Evolutionary conservation across 2,113 vertebrate species (phyloP).

Genomic region (Equus quagga): DNA sequence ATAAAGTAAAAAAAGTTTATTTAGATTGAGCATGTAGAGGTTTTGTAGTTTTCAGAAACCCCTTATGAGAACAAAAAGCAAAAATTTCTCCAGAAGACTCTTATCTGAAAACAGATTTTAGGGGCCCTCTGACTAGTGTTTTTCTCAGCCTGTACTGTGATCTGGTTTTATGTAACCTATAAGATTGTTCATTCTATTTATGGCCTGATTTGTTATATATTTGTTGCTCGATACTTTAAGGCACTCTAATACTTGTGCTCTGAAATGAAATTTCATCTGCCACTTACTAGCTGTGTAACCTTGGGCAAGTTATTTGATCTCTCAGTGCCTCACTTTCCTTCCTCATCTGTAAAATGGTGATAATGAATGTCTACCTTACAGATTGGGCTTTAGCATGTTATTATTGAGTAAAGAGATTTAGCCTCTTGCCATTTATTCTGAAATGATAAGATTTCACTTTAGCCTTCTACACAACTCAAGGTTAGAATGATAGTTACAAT

Average conservation of each 20-base stretch:
- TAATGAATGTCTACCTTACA: background rate
- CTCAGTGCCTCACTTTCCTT: background rate
- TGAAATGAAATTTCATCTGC: background rate
- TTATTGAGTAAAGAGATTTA: background rate
- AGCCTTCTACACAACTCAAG: background rate
- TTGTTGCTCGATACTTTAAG: slow-evolving; percentile 10
- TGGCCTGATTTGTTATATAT: background rate
- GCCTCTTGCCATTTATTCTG: background rate
- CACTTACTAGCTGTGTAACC: background rate
- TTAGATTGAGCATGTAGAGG: background rate
- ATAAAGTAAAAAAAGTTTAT: background rate
- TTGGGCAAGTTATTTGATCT: slow-evolving; percentile 6
- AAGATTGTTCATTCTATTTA: background rate
- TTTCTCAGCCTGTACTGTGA: background rate
- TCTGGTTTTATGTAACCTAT: background rate
- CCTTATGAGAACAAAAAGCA: background rate
- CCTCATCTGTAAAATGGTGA: background rate
- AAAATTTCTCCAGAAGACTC: background rate
- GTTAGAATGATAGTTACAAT: background rate
- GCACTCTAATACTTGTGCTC: background rate
- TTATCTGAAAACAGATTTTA: background rate
- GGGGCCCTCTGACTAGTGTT: background rate
- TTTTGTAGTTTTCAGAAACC: slow-evolving; percentile 37
- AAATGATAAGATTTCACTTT: background rate
- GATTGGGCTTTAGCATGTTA: background rate